These are phyloP conservation scores for Rousettus madagascariensis DNA, from an alignment of 2,797 vertebrate genomes.

Conservation along the genomic window DNA sequence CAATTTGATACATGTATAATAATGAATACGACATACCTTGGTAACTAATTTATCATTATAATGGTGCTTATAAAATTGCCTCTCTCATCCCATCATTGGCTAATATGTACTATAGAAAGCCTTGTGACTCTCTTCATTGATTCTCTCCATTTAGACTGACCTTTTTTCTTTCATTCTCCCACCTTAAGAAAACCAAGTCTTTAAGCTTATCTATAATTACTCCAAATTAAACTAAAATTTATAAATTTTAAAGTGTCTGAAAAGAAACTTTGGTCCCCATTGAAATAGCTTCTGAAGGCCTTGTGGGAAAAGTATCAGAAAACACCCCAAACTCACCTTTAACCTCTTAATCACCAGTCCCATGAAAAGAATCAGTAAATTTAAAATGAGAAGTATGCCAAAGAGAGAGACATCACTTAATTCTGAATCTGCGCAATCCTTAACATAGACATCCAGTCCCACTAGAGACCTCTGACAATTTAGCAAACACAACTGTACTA, in stretches of 20 bases:
- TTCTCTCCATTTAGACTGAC: background rate
- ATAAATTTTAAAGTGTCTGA: background rate
- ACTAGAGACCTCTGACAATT: background rate
- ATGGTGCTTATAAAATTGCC: background rate
- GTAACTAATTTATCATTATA: background rate
- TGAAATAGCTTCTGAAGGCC: background rate
- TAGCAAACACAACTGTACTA: background rate
- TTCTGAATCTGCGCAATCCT: fast-evolving
- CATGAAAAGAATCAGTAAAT: background rate
- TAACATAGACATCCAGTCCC: background rate
- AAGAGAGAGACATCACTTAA: background rate
- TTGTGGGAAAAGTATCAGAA: background rate
- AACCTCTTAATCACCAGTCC: background rate
- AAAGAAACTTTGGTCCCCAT: background rate
- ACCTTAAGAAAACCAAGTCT: background rate
- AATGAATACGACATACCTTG: background rate
- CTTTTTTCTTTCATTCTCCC: background rate
- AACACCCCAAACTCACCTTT: background rate
- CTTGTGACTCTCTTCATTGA: no score
- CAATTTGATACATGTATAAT: background rate
- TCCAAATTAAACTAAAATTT: background rate
- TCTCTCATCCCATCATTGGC: background rate
- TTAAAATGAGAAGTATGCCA: background rate
- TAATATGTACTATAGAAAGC: background rate
- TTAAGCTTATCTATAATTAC: background rate